phyloP scores from a whole-genome alignment of 2,113 vertebrate genomes.

The Chaetodon auriga region DNA sequence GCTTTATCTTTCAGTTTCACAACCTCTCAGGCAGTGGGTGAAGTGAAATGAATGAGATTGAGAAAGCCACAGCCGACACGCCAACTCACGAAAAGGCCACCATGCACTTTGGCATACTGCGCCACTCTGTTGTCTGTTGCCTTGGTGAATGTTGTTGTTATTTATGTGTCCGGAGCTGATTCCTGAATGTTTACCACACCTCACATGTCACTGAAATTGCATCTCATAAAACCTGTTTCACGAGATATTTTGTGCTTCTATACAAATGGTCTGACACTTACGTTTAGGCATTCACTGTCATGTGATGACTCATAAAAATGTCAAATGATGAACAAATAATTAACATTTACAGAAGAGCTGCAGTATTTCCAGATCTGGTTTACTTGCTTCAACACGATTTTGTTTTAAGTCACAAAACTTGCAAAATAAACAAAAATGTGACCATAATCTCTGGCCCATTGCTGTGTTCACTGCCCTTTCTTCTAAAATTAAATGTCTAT shows the following conservation, averaged over 20 bases:
- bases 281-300: not conserved
- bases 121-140: constrained; percentile 40
- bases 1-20: constrained; percentile 72
- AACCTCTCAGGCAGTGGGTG: constrained; percentile 34
- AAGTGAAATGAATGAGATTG: constrained; percentile 54
- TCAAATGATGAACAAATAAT: not conserved
- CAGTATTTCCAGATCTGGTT: not conserved
- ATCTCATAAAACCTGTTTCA: constrained; percentile 20
- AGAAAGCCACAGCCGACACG: constrained; percentile 30
- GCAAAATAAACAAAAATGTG: not conserved
- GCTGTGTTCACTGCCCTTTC: not conserved
- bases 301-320: not conserved
- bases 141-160: constrained; percentile 26
- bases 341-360: too few relatives aligned
- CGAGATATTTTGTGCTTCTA: not conserved
- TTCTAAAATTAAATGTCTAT: not conserved
- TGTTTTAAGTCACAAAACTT: not conserved
- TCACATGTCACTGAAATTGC: not conserved
- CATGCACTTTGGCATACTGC: constrained; percentile 2
- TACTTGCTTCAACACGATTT: not conserved
- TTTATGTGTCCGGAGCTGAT: not conserved
- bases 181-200: not conserved
- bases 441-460: not conserved
- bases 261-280: not conserved
- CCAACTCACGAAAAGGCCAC: constrained; percentile 39